Base-by-base conservation (phyloP, 1,140 invertebrate species). In the Trichomalopsis sarcophagae region DNA sequence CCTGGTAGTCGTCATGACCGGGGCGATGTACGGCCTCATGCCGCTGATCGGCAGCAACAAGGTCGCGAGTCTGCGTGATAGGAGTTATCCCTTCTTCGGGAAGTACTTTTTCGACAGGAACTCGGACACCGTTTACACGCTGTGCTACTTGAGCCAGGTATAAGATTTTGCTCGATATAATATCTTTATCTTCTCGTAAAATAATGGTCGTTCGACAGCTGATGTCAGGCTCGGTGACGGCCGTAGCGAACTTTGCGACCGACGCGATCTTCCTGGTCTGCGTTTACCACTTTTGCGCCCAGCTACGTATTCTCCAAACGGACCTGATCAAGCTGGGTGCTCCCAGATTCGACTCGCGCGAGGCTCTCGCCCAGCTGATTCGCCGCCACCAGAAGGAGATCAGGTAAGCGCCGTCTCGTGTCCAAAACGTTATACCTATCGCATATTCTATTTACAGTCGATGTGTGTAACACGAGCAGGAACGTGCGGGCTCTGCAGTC, bases 81-180 rank as follows among this genome's bases (percentile, higher is more conserved):
- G 82, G 14, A 86, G 81, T 36, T 86, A 87, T 44, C 87, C 87
- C 6, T 84, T 87, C 23, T 86, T 82, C 27, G 87, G 80, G 0
- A 86, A 74, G 84, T 87, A 87, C 27, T 84, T 81, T 21, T 84
- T 84, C 30, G 84, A 87, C n/a, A 73, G 14, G 9, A 80, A 47
- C 21, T 86, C 84, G 5, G 47, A 81, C 55, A n/a, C 55, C 3
- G 50, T 71, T 69, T 87, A 87, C 68, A 77, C 2, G 1, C 21
- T 84, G 2, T 81, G 62, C 44, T 87, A 84, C 44, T 50, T 75
- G 1, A 13, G 55, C 55, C 17, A 87, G 76, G 30, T 87, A 30
- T 87, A 30, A 75, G 47, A 50, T 50, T 17, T 17, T 50, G 11
- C 2, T 50, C 3, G 14, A 50, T 50, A 50, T 17, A 17, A 4